phyloP scores from a whole-genome alignment of 1,140 invertebrate genomes.

The Acromyrmex heyeri region DNA sequence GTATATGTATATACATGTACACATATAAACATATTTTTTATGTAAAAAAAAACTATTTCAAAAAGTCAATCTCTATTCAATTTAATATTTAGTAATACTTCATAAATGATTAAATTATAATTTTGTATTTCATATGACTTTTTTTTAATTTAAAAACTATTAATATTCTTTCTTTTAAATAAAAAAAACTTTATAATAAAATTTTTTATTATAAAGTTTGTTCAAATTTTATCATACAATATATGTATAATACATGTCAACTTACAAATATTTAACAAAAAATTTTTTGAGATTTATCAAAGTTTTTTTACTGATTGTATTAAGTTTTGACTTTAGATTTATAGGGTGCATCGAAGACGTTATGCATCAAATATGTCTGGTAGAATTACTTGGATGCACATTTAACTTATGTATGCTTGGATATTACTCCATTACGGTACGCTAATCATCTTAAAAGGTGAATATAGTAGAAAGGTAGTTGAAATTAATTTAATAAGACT shows the following conservation, averaged over 20 bases:
- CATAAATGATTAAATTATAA: neutral
- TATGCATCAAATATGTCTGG: conserved; percentile 77
- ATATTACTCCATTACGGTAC: conserved; percentile 78
- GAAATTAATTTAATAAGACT: conserved; percentile 1
- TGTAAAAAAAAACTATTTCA: no score
- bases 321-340: conserved; percentile 69
- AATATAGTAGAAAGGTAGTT: conserved; percentile 29
- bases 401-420: conserved; percentile 79
- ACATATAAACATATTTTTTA: no score
- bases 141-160: neutral
- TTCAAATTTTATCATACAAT: neutral
- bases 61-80: neutral
- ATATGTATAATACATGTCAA: neutral
- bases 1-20: neutral
- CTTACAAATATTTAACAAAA: neutral
- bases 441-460: conserved; percentile 45
- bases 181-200: neutral
- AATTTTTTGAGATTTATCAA: neutral
- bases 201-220: neutral
- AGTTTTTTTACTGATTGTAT: neutral
- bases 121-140: neutral
- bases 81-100: neutral
- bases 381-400: conserved; percentile 79
- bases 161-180: neutral
- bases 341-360: conserved; percentile 70